phyloP scores from a whole-genome alignment of 1,140 invertebrate genomes.

The Drosophila nebulosa region DNA sequence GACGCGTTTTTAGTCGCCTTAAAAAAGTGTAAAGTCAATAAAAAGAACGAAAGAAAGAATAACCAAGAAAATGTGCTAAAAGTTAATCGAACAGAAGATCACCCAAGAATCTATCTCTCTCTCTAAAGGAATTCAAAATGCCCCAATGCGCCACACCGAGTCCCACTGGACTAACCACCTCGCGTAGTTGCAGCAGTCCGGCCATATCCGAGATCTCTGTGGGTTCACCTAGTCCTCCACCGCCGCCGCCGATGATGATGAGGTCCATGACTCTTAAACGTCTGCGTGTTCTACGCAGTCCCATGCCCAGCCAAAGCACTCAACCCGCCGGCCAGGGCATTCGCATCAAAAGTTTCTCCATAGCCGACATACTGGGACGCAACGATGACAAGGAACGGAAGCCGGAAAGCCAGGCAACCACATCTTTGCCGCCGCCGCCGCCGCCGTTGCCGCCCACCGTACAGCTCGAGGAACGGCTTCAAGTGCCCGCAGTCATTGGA shows the following conservation, averaged over 20 bases:
- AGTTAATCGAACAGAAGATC: not conserved
- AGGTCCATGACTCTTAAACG: slow-evolving; percentile 84
- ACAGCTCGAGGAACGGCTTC: slow-evolving; percentile 27
- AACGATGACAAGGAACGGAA: slow-evolving; percentile 18
- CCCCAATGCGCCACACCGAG: slow-evolving; percentile 63
- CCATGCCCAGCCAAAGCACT: slow-evolving; percentile 29
- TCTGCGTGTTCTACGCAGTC: slow-evolving; percentile 69
- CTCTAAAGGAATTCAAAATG: slow-evolving; percentile 21
- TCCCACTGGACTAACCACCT: slow-evolving; percentile 22
- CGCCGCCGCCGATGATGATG: slow-evolving; percentile 40
- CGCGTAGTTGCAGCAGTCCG: slow-evolving; percentile 60
- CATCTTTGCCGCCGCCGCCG: not conserved
- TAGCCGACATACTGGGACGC: slow-evolving; percentile 93
- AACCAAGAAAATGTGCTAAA: slow-evolving; percentile 22
- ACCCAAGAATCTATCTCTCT: not conserved
- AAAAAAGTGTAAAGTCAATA: not conserved
- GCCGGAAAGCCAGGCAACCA: not conserved
- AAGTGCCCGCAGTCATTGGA: slow-evolving; percentile 2
- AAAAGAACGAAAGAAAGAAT: not conserved
- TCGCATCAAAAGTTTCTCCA: slow-evolving; percentile 94
- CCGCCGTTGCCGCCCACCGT: not conserved
- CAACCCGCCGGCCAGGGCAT: slow-evolving; percentile 27
- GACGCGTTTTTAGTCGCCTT: slow-evolving; percentile 57
- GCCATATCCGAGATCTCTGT: slow-evolving; percentile 77
- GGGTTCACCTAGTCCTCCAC: slow-evolving; percentile 73